phyloP scores from a whole-genome alignment of 2,113 vertebrate species.

The Tragelaphus buxtoni region DNA sequence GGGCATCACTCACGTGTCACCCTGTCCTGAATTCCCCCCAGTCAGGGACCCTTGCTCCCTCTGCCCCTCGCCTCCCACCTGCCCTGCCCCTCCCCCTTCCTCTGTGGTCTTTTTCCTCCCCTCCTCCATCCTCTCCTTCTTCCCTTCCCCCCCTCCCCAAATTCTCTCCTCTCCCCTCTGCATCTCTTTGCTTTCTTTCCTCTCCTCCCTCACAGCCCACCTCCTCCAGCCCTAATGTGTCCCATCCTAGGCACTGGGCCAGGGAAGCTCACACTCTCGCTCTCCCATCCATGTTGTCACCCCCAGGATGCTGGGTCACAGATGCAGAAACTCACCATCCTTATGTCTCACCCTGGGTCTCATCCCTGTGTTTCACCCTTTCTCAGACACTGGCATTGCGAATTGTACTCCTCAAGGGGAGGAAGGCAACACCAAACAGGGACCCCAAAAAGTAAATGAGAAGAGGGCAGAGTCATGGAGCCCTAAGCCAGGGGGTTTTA shows the following conservation, averaged over 20 bases:
- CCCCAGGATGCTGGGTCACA: background rate
- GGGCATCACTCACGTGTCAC: conserved; percentile 80
- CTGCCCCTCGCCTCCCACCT: conserved; percentile 76
- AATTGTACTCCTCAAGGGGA: background rate
- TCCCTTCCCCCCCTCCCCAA: background rate
- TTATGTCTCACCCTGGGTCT: background rate
- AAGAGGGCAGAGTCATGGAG: background rate
- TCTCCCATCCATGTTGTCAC: fast-evolving
- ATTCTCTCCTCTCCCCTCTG: background rate
- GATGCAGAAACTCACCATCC: fast-evolving
- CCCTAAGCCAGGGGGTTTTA: background rate
- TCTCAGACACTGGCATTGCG: fast-evolving
- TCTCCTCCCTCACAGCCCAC: background rate
- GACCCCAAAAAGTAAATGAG: background rate
- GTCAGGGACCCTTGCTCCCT: conserved; percentile 76
- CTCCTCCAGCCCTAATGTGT: background rate
- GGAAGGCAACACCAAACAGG: background rate
- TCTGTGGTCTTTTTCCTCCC: background rate
- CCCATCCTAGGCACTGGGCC: background rate
- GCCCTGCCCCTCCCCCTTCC: conserved; percentile 45
- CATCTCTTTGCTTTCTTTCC: background rate
- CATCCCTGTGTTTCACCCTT: background rate
- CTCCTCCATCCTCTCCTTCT: background rate
- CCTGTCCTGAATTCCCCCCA: conserved; percentile 80
- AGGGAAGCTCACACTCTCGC: background rate